phyloP scores from a whole-genome alignment of 2,113 vertebrate genomes.

The Drymodes brunneopygia region DNA sequence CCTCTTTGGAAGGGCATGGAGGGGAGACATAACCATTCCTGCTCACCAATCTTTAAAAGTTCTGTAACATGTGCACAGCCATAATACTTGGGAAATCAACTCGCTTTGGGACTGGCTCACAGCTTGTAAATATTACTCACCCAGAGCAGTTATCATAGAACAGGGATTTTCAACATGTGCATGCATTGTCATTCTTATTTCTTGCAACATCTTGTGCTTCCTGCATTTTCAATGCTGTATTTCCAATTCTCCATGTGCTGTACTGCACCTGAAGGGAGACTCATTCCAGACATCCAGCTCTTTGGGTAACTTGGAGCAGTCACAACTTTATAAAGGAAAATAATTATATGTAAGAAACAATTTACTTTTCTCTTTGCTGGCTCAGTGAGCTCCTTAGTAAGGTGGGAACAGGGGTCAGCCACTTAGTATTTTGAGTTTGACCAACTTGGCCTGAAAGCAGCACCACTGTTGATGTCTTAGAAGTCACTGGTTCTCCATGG shows the following conservation, averaged over 20 bases:
- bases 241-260: not conserved
- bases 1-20: not conserved
- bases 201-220: not conserved
- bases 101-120: not conserved
- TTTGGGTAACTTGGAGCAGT: not conserved
- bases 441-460: not conserved
- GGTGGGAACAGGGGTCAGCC: not conserved
- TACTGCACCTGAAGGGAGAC: not conserved
- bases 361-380: not conserved
- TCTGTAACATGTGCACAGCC: not conserved
- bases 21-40: not conserved
- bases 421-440: not conserved
- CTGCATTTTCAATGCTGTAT: not conserved
- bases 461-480: not conserved
- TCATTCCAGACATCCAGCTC: not conserved
- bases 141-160: not conserved
- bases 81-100: not conserved
- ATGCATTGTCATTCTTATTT: not conserved
- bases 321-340: not conserved
- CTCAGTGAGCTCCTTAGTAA: not conserved
- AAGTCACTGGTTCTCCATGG: not conserved
- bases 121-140: not conserved
- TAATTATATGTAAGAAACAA: not conserved
- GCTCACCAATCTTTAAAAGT: accelerated
- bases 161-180: not conserved